phyloP scores from a whole-genome alignment of 1,140 invertebrate genomes.

The Megalopta genalis region DNA sequence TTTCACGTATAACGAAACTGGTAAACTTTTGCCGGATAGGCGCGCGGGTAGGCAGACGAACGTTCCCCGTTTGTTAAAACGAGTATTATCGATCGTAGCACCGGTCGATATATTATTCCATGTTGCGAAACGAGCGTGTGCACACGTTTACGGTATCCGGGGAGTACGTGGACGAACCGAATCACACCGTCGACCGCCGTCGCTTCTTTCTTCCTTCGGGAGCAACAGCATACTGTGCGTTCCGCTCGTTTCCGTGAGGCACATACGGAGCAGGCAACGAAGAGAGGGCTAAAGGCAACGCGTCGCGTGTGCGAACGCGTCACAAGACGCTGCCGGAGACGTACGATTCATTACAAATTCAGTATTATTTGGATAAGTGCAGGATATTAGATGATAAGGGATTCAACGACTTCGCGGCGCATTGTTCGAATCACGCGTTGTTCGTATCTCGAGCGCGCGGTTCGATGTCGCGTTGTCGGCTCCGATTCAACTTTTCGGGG shows the following conservation, averaged over 20 bases:
- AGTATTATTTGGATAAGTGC: neutral
- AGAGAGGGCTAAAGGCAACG: conserved; percentile 23
- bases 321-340: neutral
- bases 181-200: neutral
- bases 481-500: no score
- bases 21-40: neutral
- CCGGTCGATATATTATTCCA: neutral
- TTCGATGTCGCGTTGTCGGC: no score
- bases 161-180: neutral
- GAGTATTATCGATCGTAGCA: neutral
- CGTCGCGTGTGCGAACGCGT: conserved; percentile 6
- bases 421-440: no score
- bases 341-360: neutral
- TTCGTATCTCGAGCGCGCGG: no score
- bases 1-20: conserved; percentile 1
- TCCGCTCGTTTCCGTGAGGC: conserved; percentile 15
- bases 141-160: neutral
- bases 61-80: neutral
- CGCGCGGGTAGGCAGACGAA: neutral
- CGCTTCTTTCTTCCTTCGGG: conserved; percentile 27
- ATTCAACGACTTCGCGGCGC: neutral
- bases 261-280: conserved; percentile 13
- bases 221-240: conserved; percentile 40
- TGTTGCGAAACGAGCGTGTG: neutral
- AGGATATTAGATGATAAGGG: neutral